A percentile compares a stretch with the other conserved stretches of the same genome.
These are phyloP conservation scores for Gouania willdenowi DNA, from an alignment of 2,797 vertebrate species.

Conservation along the genomic window DNA sequence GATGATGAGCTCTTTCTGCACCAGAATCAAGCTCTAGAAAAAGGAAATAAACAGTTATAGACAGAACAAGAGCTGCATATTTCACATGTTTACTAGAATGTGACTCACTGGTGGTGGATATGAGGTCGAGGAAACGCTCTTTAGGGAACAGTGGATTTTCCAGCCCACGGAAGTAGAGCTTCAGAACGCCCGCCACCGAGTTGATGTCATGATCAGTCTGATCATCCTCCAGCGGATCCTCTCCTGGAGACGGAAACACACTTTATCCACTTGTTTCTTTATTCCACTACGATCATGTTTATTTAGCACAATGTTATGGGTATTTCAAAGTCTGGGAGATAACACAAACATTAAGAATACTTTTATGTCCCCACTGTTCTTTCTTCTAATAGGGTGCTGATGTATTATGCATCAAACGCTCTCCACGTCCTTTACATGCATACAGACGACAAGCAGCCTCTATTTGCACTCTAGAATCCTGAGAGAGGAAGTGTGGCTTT, in stretches of 20 bases:
- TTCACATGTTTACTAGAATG: slow-evolving; percentile 5
- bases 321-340: slow-evolving; percentile 13
- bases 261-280: no score
- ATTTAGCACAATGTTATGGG: no score
- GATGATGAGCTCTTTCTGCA: slow-evolving; percentile 88
- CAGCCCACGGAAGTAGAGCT: slow-evolving; percentile 97
- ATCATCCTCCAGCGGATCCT: slow-evolving; percentile 70
- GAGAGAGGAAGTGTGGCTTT: slow-evolving; percentile 33
- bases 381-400: slow-evolving; percentile 14
- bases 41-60: no score
- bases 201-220: slow-evolving; percentile 86
- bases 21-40: slow-evolving; percentile 87
- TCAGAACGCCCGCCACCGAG: slow-evolving; percentile 96
- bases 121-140: slow-evolving; percentile 94
- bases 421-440: slow-evolving; percentile 31
- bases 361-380: slow-evolving; percentile 11
- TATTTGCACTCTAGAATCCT: slow-evolving; percentile 47
- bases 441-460: slow-evolving; percentile 19
- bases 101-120: slow-evolving; percentile 69
- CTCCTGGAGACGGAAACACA: slow-evolving; percentile 47
- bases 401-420: slow-evolving; percentile 39
- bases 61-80: background rate
- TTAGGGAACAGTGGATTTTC: slow-evolving; percentile 98
- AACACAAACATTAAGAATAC: slow-evolving; percentile 20
- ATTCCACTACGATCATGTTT: no score